Evolutionary conservation across 1,140 invertebrate species (phyloP).

Genomic region (Platyura marginata): DNA sequence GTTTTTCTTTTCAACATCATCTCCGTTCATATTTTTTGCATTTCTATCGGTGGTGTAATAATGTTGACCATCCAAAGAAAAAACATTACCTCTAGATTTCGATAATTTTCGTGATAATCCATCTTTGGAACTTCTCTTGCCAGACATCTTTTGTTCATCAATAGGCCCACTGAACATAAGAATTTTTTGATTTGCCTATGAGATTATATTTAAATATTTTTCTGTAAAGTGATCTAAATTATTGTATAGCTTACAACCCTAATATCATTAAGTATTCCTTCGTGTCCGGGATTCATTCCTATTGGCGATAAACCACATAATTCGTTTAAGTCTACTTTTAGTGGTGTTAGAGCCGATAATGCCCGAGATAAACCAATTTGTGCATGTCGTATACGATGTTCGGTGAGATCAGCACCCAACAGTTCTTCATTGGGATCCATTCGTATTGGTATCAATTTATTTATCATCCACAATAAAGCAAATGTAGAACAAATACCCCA

Average conservation of each 20-base stretch:
- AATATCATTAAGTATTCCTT: slow-evolving; percentile 26
- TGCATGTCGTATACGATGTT: slow-evolving; percentile 47
- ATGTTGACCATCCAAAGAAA: no score
- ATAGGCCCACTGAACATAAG: no score
- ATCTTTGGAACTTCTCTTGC: no score
- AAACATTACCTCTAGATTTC: no score
- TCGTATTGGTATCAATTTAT: slow-evolving; percentile 60
- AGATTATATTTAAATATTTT: no score
- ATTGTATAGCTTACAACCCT: slow-evolving; percentile 9
- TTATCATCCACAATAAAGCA: slow-evolving; percentile 51
- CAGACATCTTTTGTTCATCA: no score
- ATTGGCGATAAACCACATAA: slow-evolving; percentile 28
- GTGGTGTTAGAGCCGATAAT: slow-evolving; percentile 34
- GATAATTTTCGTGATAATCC: no score
- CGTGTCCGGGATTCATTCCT: slow-evolving; percentile 35
- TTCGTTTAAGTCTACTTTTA: slow-evolving; percentile 25
- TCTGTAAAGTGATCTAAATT: no score
- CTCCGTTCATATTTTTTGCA: no score
- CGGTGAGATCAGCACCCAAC: slow-evolving; percentile 70
- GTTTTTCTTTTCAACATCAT: no score
- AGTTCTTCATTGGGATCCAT: slow-evolving; percentile 71
- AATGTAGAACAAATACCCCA: slow-evolving; percentile 59
- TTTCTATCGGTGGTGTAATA: no score
- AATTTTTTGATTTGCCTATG: no score
- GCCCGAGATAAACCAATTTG: slow-evolving; percentile 38